Conservation (phyloP, 1,140 invertebrate species). For the Bombus superbus region DNA sequence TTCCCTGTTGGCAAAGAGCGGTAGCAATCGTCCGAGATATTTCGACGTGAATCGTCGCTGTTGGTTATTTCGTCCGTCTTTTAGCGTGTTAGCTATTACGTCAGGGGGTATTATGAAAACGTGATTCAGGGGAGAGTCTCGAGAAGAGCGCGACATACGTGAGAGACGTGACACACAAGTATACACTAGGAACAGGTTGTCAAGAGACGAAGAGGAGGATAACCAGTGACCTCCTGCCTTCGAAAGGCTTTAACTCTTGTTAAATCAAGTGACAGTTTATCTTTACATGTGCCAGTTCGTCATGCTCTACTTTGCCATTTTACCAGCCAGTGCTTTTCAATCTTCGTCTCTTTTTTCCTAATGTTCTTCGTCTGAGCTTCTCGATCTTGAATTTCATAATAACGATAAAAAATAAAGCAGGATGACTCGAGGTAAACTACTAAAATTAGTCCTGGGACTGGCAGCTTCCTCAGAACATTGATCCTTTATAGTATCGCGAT, state of each 20-base stretch:
- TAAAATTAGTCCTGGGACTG: neutral
- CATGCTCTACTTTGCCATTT: neutral
- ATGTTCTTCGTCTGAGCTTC: neutral
- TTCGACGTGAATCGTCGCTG: slow-evolving; percentile 5
- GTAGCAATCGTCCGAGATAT: neutral
- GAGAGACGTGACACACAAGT: neutral
- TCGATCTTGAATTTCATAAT: neutral
- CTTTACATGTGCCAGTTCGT: neutral
- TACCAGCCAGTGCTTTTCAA: neutral
- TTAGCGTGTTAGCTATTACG: slow-evolving; percentile 51
- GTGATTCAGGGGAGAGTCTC: slow-evolving; percentile 61
- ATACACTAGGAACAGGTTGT: slow-evolving; percentile 49
- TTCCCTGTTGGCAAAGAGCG: slow-evolving; percentile 12
- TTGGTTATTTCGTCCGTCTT: slow-evolving; percentile 34
- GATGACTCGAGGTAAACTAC: no score
- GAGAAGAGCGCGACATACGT: slow-evolving; percentile 34
- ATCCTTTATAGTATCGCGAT: neutral
- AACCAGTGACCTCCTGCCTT: neutral
- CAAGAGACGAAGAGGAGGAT: slow-evolving; percentile 3
- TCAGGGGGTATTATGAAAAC: slow-evolving; percentile 65
- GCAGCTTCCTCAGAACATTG: neutral
- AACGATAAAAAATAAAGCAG: no score
- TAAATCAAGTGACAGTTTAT: neutral
- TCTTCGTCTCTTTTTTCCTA: neutral
- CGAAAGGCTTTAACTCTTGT: slow-evolving; percentile 1